Base-by-base conservation (phyloP, 2,113 vertebrate genomes). In the Todiramphus saurophagus region DNA sequence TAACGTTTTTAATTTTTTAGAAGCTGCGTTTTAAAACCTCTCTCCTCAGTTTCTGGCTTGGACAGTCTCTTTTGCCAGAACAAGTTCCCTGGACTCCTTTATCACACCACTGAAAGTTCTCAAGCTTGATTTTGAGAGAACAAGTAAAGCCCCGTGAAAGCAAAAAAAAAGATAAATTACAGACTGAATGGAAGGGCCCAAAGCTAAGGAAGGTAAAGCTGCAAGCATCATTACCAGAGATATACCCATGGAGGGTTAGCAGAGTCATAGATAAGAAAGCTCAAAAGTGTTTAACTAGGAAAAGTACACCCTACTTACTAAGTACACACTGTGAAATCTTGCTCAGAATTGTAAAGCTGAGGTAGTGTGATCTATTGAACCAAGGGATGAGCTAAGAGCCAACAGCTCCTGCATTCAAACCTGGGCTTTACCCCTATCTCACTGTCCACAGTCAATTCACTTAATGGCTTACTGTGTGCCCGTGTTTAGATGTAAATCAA, bases 41-140 rank as follows among this genome's bases (percentile, higher is more conserved):
- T 80, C 46, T 91, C 11, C 41, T 51, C 28, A 73, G 56, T 33
- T 84, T 73, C 43, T 90, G 81, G 37, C 12, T 94, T 74, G 24
- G 56, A 68, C 39, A 77, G 15, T 53, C 13, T 66, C 48, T 46
- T 94, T 62, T 73, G 43, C 48, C 56, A 89, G 77, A 96, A 93
- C 13, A 78, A 93, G 91, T 89, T 94, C 93, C 91, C 77, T 87
- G 89, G 86, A 89, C 94, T 73, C 93, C 91, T 89, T 96, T 78
- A 83, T 87, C 68, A 69, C 82, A 96, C 94, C 97, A 97, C 94
- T 87, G 89, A 16, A 92, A 91, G 66, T 64, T 97, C 97, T 96
- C 96, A 97, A 97, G 97, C 94, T 97, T 97, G 97, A 94, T 95
- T 96, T 86, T 62, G n/a, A 93, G 56, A 88, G 72, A 80, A 92